These are phyloP conservation scores for Procambarus clarkii DNA, from an alignment of 1,140 invertebrate genomes.

Conservation along the genomic window DNA sequence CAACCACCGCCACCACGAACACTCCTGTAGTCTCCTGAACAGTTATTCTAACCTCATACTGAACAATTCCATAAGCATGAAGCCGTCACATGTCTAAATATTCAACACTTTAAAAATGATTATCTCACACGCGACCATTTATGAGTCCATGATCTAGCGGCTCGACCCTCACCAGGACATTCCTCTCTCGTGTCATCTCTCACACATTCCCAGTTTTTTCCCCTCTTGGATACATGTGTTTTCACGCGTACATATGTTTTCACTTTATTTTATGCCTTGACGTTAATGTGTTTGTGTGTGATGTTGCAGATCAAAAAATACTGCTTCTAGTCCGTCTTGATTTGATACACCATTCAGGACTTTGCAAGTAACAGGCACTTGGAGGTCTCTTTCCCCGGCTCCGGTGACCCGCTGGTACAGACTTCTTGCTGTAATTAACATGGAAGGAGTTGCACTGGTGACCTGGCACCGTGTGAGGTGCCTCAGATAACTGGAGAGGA, in stretches of 20 bases:
- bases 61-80: not conserved
- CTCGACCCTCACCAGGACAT: slow-evolving; percentile 50
- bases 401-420: not conserved
- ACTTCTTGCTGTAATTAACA: slow-evolving; percentile 32
- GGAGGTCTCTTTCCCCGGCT: not conserved
- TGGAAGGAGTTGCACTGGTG: not conserved
- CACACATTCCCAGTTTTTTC: slow-evolving; percentile 21
- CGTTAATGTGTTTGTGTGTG: slow-evolving; percentile 28
- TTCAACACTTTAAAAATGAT: not conserved
- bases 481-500: slow-evolving; percentile 5
- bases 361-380: no score
- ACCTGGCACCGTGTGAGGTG: not conserved
- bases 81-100: not conserved
- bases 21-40: not conserved
- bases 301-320: not conserved
- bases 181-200: slow-evolving; percentile 45
- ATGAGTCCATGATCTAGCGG: not conserved
- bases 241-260: slow-evolving; percentile 42
- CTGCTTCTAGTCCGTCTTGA: not conserved
- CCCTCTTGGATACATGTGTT: slow-evolving; percentile 8
- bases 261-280: slow-evolving; percentile 45
- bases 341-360: no score
- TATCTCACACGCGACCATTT: no score
- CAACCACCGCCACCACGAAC: no score
- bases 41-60: not conserved